phyloP scores from a whole-genome alignment of 2,888 invertebrate species.

The Nemapogon koenigi region DNA sequence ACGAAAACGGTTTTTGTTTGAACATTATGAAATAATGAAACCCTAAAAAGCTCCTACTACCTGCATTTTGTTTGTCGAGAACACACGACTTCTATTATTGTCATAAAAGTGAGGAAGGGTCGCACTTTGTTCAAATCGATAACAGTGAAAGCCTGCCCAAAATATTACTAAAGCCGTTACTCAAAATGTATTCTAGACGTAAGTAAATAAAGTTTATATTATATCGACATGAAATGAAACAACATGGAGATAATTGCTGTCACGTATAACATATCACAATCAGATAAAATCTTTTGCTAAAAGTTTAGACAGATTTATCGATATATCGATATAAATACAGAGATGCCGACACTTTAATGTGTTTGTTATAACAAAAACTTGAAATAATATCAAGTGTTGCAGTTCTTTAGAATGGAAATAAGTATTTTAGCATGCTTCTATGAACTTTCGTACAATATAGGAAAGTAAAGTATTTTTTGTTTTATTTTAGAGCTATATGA shows the following conservation, averaged over 20 bases:
- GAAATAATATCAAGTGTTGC: constrained; percentile 43
- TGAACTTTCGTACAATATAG: constrained; percentile 7
- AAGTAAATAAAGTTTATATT: neutral
- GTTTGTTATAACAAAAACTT: constrained; percentile 19
- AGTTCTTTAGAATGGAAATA: constrained; percentile 1
- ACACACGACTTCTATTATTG: constrained; percentile 1
- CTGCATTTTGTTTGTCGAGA: neutral
- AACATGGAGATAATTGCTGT: constrained; percentile 10
- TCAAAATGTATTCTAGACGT: neutral
- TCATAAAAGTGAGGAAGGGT: constrained; percentile 6
- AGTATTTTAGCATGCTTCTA: neutral
- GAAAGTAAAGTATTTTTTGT: no score
- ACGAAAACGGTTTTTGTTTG: no score
- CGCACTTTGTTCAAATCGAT: constrained; percentile 11
- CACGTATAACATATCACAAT: constrained; percentile 8
- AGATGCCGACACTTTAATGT: constrained; percentile 12
- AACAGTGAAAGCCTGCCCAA: neutral
- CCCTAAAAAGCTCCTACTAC: neutral
- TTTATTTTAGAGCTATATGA: no score
- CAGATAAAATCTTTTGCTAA: constrained; percentile 11
- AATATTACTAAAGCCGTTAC: neutral
- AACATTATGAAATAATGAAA: neutral
- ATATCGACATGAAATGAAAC: no score
- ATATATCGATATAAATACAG: constrained; percentile 11
- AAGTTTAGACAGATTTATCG: constrained; percentile 13